Base-by-base conservation (phyloP, 2,113 vertebrate genomes). In the Rhinogobius similis region DNA sequence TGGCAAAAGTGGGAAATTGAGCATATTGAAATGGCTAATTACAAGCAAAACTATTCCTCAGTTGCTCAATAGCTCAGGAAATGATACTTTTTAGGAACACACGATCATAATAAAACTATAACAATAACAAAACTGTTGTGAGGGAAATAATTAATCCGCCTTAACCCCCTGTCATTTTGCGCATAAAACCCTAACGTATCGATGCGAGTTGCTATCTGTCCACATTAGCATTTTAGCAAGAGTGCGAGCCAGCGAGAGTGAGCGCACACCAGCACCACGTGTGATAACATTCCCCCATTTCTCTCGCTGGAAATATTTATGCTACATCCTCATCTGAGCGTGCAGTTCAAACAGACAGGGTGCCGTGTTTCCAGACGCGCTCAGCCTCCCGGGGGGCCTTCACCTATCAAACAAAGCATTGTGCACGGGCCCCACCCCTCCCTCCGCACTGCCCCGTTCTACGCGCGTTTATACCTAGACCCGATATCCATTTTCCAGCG, bases 271-370 rank as follows among this genome's bases (percentile, higher is more conserved):
- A 77, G 53, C 67, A 70, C 73, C 80, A 76, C 29, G 76, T 83
- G 79, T 82, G 85, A 85, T 85, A 88, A 82, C 77, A 87, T 85
- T 89, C 79, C 77, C 69, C 44, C 50, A 68, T 84, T 82, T 81
- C 74, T 84, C 67, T 72, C 46, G 32, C 41, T 81, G 52, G 79
- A 86, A 86, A 88, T 88, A 84, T 89, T 88, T 89, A 88, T 73
- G 77, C 76, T 67, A 66, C 70, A 76, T 72, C 68, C 68, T 87
- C 84, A 79, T 81, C 85, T 86, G 64, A 80, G 78, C 87, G 38
- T 87, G 72, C 74, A 89, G 87, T 80, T 83, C 77, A 88, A 84
- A 86, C 77, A 80, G 77, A 76, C 80, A 52, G 70, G 67, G 73
- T 61, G 72, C 55, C 43, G 29, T 26, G 62, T 62, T 81, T 80